Evolutionary conservation across 2,797 vertebrate species (phyloP), one percentile per base, ranked within the genome.

Genomic region (Sandelia bainsii): DNA sequence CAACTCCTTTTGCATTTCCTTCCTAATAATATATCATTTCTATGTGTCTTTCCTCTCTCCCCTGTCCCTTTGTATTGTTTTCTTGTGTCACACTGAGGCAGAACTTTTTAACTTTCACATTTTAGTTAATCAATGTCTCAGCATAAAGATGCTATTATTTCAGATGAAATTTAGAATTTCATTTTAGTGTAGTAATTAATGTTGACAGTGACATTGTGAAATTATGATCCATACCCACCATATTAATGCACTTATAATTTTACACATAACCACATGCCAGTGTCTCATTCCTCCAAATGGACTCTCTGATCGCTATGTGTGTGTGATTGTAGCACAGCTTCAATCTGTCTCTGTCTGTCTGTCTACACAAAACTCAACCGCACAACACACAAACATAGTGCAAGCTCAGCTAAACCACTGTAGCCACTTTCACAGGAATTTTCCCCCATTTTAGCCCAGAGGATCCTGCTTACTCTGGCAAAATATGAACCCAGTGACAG

Each of bases 331-430:
- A 32, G 67, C 25, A 40, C 40, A 62, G 61, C 64, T 72, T 85
- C 79, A 56, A 69, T 83, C 44, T 1, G 64, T 88, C 68, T 84
- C 71, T 85, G 63, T 69, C 67, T 64, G 61, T 64, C 69, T 63
- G 69, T 75, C 73, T 69, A 71, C 82, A 74, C 52, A 37, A 74
- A 72, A 62, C 58, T 71, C 84, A 89, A 90, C 91, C 90, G 77
- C 91, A 89, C 84, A 82, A 90, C 83, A 87, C 87, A 86, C 84
- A 89, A 88, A 84, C 78, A 89, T 80, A 91, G 61, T 87, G 90
- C 91, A 87, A 87, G 76, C 88, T 91, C 89, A 91, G 87, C 90
- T 86, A 77, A 76, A 89, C 88, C 79, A 42, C 89, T 74, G 75
- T 34, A 78, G 75, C 76, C 80, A 88, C 82, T 90, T 91, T 92